These are phyloP conservation scores for Lutjanus argentimaculatus DNA, from an alignment of 2,797 vertebrate genomes.

Conservation along the genomic window DNA sequence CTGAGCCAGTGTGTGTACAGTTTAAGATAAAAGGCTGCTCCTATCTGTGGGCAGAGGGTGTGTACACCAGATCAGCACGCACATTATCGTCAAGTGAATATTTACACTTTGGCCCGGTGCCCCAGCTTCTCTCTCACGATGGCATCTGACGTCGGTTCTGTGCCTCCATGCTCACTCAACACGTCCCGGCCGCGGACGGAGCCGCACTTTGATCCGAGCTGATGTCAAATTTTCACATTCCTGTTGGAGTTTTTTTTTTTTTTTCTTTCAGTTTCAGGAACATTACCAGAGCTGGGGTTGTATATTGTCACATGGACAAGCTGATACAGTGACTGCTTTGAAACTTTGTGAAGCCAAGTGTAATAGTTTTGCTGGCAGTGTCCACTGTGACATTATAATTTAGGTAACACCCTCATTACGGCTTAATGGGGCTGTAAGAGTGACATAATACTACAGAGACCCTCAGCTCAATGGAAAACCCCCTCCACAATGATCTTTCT, in stretches of 20 bases:
- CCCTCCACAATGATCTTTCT: slow-evolving; percentile 53
- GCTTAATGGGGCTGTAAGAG: slow-evolving; percentile 68
- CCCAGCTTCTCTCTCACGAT: slow-evolving; percentile 62
- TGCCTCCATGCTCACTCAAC: slow-evolving; percentile 22
- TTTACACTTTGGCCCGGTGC: slow-evolving; percentile 72
- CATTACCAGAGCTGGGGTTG: slow-evolving; percentile 18
- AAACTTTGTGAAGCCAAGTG: slow-evolving; percentile 61
- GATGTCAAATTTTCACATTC: slow-evolving; percentile 29
- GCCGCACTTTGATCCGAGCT: slow-evolving; percentile 18
- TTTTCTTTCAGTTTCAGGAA: slow-evolving; percentile 16
- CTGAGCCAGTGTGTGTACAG: slow-evolving; percentile 51
- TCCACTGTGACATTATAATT: slow-evolving; percentile 68
- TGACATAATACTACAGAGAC: slow-evolving; percentile 82
- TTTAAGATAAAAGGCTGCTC: slow-evolving; percentile 72
- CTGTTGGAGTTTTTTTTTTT: not conserved
- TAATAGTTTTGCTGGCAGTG: slow-evolving; percentile 71
- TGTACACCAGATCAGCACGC: slow-evolving; percentile 75
- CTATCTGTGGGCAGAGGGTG: slow-evolving; percentile 80
- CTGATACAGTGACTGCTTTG: slow-evolving; percentile 54
- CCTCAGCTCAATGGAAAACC: slow-evolving; percentile 71
- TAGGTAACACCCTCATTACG: slow-evolving; percentile 77
- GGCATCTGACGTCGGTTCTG: slow-evolving; percentile 55
- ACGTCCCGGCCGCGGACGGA: slow-evolving; percentile 8
- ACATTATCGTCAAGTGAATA: slow-evolving; percentile 70
- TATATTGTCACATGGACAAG: slow-evolving; percentile 27